Conservation (phyloP, 2,113 vertebrate genomes). For the Aegithalos caudatus region DNA sequence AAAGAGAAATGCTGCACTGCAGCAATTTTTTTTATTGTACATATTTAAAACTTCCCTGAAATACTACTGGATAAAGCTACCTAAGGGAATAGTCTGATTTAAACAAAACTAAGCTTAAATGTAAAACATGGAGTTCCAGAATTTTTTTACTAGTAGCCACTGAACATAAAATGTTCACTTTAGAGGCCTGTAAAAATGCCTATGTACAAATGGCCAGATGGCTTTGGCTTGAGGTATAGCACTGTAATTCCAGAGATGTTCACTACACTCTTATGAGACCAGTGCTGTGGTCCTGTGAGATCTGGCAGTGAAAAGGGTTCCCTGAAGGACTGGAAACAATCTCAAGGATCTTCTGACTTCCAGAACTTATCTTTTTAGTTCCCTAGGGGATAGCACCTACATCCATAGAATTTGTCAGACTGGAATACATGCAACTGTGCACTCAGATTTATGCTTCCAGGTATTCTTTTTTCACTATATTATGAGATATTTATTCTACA, state of each 20-base stretch:
- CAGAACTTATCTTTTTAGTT: neutral
- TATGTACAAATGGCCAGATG: neutral
- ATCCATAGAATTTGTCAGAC: neutral
- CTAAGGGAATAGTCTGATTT: neutral
- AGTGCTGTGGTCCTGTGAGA: neutral
- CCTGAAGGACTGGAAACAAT: neutral
- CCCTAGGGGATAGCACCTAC: neutral
- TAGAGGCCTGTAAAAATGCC: neutral
- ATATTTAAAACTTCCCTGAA: neutral
- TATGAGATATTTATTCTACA: neutral
- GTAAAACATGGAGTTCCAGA: neutral
- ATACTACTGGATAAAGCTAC: neutral
- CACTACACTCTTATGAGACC: neutral
- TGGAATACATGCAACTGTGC: neutral
- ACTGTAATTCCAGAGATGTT: neutral
- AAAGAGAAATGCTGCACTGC: neutral
- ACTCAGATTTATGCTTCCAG: neutral
- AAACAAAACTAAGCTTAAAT: neutral
- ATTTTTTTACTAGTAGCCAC: neutral
- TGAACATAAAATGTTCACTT: neutral
- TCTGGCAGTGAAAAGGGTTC: neutral
- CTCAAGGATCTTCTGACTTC: neutral
- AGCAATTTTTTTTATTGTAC: neutral
- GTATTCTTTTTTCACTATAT: neutral
- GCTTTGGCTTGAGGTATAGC: neutral